Evolutionary conservation across 2,888 invertebrate genomes (phyloP).

Genomic region (Trissolcus japonicus): DNA sequence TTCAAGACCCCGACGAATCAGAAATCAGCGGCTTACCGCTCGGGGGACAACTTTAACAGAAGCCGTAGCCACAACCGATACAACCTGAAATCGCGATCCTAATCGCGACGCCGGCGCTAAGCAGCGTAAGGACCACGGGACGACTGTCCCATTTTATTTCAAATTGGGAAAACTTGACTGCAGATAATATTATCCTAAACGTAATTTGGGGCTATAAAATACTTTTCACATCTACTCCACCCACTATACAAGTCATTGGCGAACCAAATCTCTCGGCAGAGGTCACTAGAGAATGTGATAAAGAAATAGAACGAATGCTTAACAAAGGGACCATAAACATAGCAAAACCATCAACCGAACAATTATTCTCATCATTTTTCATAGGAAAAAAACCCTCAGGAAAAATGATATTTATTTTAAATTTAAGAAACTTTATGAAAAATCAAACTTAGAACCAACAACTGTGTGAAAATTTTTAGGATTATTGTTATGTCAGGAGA

Average conservation of each 20-base stretch:
- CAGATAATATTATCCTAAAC: constrained; percentile 7
- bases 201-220: constrained; percentile 19
- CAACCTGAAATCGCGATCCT: not conserved
- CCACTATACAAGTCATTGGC: not conserved
- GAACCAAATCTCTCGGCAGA: not conserved
- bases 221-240: not conserved
- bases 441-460: no score
- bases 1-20: no score
- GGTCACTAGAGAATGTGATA: no score
- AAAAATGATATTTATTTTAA: constrained; percentile 25
- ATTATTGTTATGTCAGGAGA: no score
- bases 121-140: not conserved
- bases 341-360: no score
- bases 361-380: constrained; percentile 36
- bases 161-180: constrained; percentile 23
- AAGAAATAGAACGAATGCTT: not conserved
- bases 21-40: no score
- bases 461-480: no score
- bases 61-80: no score
- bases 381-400: constrained; percentile 23
- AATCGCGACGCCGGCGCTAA: not conserved
- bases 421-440: constrained; percentile 23
- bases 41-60: no score
- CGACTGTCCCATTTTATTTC: not conserved
- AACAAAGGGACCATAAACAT: no score